Evolutionary conservation across 2,797 vertebrate genomes (phyloP).

Genomic region (Melanogrammus aeglefinus): DNA sequence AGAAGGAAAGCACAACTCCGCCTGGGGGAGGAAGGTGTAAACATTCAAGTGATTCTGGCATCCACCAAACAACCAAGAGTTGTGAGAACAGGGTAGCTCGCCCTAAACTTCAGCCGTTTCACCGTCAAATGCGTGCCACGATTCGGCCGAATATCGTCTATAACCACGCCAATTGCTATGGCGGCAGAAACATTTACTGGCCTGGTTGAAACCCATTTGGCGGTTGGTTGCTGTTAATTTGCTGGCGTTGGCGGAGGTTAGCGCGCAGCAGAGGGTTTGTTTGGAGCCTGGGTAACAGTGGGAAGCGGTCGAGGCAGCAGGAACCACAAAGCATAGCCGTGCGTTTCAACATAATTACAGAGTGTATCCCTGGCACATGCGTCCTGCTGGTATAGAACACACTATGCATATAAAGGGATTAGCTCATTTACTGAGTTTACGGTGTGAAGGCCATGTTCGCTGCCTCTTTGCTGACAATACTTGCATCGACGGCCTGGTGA

Average conservation of each 20-base stretch:
- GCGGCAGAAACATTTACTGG: neutral
- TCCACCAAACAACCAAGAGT: neutral
- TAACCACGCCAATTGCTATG: neutral
- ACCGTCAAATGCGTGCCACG: neutral
- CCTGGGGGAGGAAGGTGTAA: neutral
- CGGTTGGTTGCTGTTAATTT: slow-evolving; percentile 28
- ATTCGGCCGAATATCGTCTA: neutral
- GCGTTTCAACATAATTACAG: neutral
- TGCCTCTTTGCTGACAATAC: neutral
- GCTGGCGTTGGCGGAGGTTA: slow-evolving; percentile 21
- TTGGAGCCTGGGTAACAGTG: neutral
- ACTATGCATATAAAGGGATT: neutral
- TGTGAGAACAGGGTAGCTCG: neutral
- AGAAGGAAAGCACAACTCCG: neutral
- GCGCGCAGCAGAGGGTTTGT: neutral
- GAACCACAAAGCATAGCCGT: neutral
- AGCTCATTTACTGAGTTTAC: neutral
- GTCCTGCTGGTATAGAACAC: neutral
- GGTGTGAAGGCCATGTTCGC: neutral
- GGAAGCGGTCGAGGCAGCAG: neutral
- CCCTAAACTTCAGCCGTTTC: neutral
- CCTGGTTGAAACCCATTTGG: slow-evolving; percentile 8
- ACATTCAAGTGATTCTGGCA: slow-evolving; percentile 5
- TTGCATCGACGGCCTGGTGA: neutral
- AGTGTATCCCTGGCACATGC: neutral